Percentiles rank a stretch among this genome's conserved stretches.
These are phyloP conservation scores for Piscicola geometra DNA, from an alignment of 2,888 invertebrate species.

Conservation along the genomic window DNA sequence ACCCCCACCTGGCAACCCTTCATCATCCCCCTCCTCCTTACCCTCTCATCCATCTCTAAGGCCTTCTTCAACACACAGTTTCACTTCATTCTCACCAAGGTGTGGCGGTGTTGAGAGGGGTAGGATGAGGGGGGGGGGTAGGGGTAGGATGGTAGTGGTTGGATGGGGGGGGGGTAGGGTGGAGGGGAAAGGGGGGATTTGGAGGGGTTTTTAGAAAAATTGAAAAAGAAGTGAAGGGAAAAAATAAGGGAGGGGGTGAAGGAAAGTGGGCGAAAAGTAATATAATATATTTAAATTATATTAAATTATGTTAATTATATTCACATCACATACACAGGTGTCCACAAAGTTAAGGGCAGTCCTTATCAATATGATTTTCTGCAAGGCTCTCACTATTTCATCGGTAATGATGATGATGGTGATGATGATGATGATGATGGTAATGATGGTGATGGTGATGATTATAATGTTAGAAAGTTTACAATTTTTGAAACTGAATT, in stretches of 20 bases:
- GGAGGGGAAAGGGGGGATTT: slow-evolving; percentile 45
- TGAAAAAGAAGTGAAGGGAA: too few relatives aligned
- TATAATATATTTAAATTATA: neutral
- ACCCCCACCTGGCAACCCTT: neutral
- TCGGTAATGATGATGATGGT: neutral
- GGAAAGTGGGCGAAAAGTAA: neutral
- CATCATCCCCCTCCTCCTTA: slow-evolving; percentile 9
- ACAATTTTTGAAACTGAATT: neutral
- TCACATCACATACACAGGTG: slow-evolving; percentile 49
- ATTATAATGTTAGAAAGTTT: neutral
- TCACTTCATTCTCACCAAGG: slow-evolving; percentile 3
- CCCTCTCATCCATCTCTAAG: neutral
- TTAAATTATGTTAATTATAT: neutral
- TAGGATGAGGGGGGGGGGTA: neutral
- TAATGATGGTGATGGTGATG: neutral
- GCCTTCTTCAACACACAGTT: neutral
- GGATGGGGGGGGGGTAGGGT: neutral
- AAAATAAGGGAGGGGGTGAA: neutral
- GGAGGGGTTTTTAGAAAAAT: too few relatives aligned
- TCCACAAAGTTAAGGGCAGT: slow-evolving; percentile 74
- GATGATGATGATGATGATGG: slow-evolving; percentile 13
- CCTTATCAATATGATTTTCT: slow-evolving; percentile 75
- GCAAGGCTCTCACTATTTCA: slow-evolving; percentile 61
- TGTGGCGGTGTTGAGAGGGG: neutral
- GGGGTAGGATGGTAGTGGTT: neutral